Conservation (phyloP, 2,797 vertebrate species). For the Sarcophilus harrisii region DNA sequence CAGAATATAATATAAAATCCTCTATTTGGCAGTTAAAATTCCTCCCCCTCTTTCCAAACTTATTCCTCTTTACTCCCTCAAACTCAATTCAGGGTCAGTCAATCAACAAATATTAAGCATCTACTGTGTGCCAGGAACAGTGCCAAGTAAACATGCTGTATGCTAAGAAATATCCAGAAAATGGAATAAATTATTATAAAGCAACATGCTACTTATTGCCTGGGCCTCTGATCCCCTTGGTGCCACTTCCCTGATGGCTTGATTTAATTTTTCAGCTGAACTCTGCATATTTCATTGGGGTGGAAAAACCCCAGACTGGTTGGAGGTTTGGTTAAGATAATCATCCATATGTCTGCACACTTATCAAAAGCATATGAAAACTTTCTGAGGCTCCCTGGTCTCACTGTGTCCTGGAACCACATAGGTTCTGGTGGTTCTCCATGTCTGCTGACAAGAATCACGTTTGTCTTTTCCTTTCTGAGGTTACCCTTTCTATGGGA, state of each 20-base stretch:
- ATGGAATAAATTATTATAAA: neutral
- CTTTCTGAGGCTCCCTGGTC: neutral
- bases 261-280: neutral
- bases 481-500: neutral
- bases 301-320: neutral
- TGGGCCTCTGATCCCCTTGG: neutral
- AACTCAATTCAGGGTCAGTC: neutral
- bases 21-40: neutral
- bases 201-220: neutral
- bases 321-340: constrained; percentile 12
- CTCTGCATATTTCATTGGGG: neutral
- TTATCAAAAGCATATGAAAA: constrained; percentile 12
- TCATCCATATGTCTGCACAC: neutral
- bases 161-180: neutral
- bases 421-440: neutral
- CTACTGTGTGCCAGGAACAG: neutral
- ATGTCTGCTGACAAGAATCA: neutral
- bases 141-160: neutral
- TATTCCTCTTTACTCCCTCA: neutral
- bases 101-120: neutral
- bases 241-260: neutral
- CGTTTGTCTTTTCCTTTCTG: neutral
- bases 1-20: neutral
- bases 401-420: neutral
- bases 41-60: neutral